Evolutionary conservation across 2,888 invertebrate genomes (phyloP).

Genomic region (Parelbella ahira): DNA sequence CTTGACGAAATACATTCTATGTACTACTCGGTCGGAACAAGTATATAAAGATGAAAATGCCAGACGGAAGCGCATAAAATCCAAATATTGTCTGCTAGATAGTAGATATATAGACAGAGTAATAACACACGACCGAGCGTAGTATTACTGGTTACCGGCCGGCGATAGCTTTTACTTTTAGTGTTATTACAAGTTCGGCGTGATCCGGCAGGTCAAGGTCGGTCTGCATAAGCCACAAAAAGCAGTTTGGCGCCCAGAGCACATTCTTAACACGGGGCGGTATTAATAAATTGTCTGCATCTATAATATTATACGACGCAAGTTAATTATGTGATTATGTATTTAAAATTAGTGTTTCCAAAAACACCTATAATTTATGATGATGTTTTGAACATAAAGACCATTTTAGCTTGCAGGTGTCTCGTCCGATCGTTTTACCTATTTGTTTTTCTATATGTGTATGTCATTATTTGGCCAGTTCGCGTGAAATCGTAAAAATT

Average conservation of each 20-base stretch:
- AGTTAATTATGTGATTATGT: conserved; percentile 35
- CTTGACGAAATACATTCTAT: no score
- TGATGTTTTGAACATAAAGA: conserved; percentile 30
- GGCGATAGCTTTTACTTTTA: conserved; percentile 72
- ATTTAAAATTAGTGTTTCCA: conserved; percentile 30
- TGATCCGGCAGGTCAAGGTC: conserved; percentile 68
- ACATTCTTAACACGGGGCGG: conserved; percentile 49
- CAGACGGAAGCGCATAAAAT: no score
- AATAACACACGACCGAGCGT: no score
- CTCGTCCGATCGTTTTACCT: conserved; percentile 15
- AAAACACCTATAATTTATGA: conserved; percentile 46
- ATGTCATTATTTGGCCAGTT: no score
- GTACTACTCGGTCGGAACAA: no score
- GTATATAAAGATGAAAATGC: no score
- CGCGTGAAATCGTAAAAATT: no score
- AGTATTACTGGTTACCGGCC: conserved; percentile 35
- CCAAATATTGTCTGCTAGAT: no score
- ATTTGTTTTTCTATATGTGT: no score
- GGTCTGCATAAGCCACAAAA: conserved; percentile 50
- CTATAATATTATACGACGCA: conserved; percentile 39
- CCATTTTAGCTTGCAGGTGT: conserved; percentile 44
- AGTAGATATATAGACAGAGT: no score
- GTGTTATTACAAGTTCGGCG: conserved; percentile 59
- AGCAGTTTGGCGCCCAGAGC: conserved; percentile 56
- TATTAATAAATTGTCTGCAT: conserved; percentile 56